phyloP scores from a whole-genome alignment of 2,113 vertebrate genomes.

The Equus przewalskii region DNA sequence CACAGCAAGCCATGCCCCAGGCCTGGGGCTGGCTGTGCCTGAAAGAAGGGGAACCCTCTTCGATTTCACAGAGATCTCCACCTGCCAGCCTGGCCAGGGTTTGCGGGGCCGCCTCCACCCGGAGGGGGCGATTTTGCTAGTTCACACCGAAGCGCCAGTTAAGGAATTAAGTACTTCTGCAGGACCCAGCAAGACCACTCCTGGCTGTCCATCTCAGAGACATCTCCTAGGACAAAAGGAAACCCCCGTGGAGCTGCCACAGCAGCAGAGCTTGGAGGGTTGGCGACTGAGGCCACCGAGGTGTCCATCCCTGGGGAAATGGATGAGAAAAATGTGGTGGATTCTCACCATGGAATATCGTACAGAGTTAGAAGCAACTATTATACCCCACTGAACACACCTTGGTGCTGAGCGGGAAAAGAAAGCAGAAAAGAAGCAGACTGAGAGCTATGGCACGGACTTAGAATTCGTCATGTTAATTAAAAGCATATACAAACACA shows the following conservation, averaged over 20 bases:
- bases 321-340: background rate
- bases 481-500: background rate
- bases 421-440: background rate
- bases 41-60: background rate
- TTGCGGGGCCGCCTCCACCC: background rate
- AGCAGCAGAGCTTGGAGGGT: background rate
- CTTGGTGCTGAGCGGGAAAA: background rate
- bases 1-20: accelerated
- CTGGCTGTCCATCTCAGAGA: background rate
- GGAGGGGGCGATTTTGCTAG: background rate
- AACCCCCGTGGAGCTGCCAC: no score
- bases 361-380: background rate
- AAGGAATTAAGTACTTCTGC: background rate
- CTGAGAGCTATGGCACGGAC: background rate
- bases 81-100: no score
- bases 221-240: background rate
- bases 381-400: background rate
- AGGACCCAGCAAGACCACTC: background rate
- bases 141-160: background rate
- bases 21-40: background rate
- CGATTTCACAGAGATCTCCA: no score
- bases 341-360: background rate
- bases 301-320: background rate
- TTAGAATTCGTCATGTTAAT: background rate
- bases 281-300: background rate